These are phyloP conservation scores for Lingula anatina DNA, from an alignment of 2,888 invertebrate genomes.

Conservation along the genomic window DNA sequence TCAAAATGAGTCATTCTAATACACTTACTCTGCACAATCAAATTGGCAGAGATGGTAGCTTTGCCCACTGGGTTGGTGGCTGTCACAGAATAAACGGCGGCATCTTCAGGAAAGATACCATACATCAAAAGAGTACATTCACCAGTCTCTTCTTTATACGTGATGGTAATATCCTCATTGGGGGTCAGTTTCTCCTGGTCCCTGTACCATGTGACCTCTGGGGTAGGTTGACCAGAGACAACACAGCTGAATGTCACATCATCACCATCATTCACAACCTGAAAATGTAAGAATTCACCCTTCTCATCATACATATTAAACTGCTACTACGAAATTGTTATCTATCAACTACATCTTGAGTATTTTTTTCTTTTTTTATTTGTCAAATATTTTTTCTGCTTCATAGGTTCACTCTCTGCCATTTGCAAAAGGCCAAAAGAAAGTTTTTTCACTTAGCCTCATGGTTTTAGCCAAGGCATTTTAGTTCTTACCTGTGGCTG, in stretches of 20 bases:
- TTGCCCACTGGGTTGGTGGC: constrained; percentile 86
- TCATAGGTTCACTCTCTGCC: no score
- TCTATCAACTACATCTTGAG: no score
- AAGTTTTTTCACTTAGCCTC: no score
- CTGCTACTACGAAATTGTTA: no score
- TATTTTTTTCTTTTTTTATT: no score
- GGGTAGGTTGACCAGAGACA: constrained; percentile 39
- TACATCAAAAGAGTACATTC: constrained; percentile 33
- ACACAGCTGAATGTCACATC: constrained; percentile 32
- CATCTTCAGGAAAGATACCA: constrained; percentile 59
- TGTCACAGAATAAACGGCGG: constrained; percentile 62
- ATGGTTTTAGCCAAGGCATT: no score
- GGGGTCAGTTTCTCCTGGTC: constrained; percentile 62
- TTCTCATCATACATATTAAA: no score
- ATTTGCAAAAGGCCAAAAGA: no score
- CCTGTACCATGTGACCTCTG: constrained; percentile 52
- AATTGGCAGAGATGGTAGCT: constrained; percentile 68
- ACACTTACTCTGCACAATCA: constrained; percentile 39
- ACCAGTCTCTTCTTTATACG: constrained; percentile 28
- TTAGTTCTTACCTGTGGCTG: no score
- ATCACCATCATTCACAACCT: constrained; percentile 38
- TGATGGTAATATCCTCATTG: constrained; percentile 48
- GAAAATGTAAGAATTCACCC: constrained; percentile 37
- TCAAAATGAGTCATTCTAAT: no score
- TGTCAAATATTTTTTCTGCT: no score